Evolutionary conservation across 2,888 invertebrate species (phyloP).

Genomic region (Sabellastarte sp.): DNA sequence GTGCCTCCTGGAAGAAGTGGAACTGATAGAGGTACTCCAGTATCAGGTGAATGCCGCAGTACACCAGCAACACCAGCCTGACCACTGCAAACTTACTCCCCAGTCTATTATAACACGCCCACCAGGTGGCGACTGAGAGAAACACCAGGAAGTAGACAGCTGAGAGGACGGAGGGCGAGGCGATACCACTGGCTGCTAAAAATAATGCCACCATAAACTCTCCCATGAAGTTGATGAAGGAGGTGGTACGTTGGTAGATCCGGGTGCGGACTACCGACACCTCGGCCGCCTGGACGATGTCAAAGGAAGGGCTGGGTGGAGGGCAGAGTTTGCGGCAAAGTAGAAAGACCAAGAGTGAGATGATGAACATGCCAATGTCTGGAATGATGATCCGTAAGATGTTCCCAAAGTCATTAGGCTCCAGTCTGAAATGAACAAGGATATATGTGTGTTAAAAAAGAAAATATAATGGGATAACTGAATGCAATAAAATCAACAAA

Average conservation of each 20-base stretch:
- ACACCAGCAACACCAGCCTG: constrained; percentile 60
- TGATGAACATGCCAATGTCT: constrained; percentile 44
- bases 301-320: too few species aligned
- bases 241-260: constrained; percentile 20
- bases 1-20: constrained; percentile 73
- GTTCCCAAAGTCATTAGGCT: constrained; percentile 29
- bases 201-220: constrained; percentile 41
- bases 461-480: not conserved
- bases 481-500: too few species aligned
- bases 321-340: constrained; percentile 27
- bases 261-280: not conserved
- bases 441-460: not conserved
- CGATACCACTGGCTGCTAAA: constrained; percentile 64
- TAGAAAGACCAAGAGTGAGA: constrained; percentile 41
- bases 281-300: too few species aligned
- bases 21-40: constrained; percentile 80
- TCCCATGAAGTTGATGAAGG: constrained; percentile 38
- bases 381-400: constrained; percentile 48
- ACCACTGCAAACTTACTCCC: constrained; percentile 71
- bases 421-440: constrained; percentile 18
- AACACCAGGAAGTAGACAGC: constrained; percentile 86
- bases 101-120: constrained; percentile 74
- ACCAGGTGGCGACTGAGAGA: constrained; percentile 73
- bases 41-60: constrained; percentile 74
- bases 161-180: constrained; percentile 80